Base-by-base conservation (phyloP, 2,797 vertebrate genomes). In the Amniataba percoides region DNA sequence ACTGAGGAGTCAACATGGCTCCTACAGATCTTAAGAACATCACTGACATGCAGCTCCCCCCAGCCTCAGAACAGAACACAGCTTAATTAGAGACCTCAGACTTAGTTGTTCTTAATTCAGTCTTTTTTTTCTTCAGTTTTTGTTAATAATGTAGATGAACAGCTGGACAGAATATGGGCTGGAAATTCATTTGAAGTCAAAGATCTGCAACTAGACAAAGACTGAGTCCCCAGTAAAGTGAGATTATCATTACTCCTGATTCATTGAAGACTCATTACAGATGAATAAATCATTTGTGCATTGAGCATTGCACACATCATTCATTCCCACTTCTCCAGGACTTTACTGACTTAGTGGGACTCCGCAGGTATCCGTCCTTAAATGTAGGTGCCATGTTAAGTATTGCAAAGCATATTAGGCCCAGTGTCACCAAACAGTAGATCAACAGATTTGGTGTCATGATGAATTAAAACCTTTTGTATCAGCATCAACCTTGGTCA, bases 101-200 rank as follows among this genome's bases (percentile, higher is more conserved):
- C 36, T 40, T 40, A 31, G 14, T 55, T 61, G n/a, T 53, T 83
- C 42, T 72, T 79, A 25, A 72, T 31, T 81, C 59, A 18, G 3
- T 2, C 25, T 40, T 16, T 59, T 31, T 19, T 56, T 23, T 31
- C 27, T 21, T 19, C 12, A 7, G 21, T 58, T 84, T 78, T 62
- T 49, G 15, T 88, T 57, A 87, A 69, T 87, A 84, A 88, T 82
- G 73, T 36, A 77, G 12, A 71, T 4, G 65, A 77, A 46, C 78
- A 91, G 71, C 80, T 87, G 78, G 60, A 31, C 49, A 62, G 60
- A 86, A 57, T 68, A 66, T 65, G 43, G 39, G 11, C 67, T 59
- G 23, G 12, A 73, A 34, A 80, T 73, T 63, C 7, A 85, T 74
- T 74, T 63, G 13, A 74, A 60, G 16, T 75, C 27, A 75, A 74